Conservation (phyloP, 2,113 vertebrate species). For the Cheirogaleus medius region DNA sequence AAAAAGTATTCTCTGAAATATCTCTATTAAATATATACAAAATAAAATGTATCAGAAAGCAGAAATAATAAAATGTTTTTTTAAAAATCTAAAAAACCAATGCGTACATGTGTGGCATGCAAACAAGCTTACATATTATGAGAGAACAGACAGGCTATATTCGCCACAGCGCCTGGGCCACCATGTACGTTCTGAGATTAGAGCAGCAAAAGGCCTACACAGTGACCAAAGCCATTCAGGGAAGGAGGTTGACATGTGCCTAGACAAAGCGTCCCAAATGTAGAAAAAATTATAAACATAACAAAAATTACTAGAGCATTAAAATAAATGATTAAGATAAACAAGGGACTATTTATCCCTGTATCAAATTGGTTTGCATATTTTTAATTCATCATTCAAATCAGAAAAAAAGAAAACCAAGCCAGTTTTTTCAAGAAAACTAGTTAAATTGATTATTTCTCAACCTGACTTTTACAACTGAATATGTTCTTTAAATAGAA, state of each 20-base stretch:
- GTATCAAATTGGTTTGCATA: background rate
- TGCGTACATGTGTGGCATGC: background rate
- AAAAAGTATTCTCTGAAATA: background rate
- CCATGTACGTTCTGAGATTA: background rate
- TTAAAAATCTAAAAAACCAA: background rate
- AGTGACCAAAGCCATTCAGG: background rate
- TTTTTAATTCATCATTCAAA: background rate
- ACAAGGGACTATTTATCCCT: background rate
- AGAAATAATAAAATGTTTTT: background rate
- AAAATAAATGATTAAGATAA: background rate
- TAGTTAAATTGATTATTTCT: background rate
- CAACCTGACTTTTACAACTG: background rate
- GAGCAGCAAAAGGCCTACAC: background rate
- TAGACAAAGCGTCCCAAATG: background rate
- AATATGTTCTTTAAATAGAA: background rate
- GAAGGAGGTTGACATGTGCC: background rate
- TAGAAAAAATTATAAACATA: background rate
- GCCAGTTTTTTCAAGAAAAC: background rate
- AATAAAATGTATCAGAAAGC: background rate
- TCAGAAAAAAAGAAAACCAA: background rate
- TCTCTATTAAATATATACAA: background rate
- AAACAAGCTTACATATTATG: background rate
- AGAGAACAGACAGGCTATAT: background rate
- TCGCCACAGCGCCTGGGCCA: background rate
- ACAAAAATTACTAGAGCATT: background rate